A percentile compares a stretch with the other conserved stretches of the same genome.
phyloP scores from a whole-genome alignment of 2,888 invertebrate species.

The Sinotaia quadrata region DNA sequence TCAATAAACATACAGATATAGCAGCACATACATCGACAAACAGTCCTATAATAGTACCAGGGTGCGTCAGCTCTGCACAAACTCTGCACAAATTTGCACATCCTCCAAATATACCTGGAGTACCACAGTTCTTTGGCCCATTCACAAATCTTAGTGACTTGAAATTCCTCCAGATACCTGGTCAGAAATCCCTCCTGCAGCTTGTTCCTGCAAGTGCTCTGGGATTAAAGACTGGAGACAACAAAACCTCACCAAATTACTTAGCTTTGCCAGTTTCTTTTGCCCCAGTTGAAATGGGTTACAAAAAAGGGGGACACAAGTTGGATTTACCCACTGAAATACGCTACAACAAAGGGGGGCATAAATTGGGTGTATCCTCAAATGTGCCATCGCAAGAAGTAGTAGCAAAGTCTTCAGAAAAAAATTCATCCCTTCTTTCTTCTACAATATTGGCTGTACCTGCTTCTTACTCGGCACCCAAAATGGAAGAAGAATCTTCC shows the following conservation, averaged over 20 bases:
- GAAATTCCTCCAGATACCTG: slow-evolving; percentile 32
- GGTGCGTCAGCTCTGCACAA: background rate
- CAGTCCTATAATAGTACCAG: background rate
- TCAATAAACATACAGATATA: background rate
- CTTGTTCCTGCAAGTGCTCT: slow-evolving; percentile 21
- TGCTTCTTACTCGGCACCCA: no score
- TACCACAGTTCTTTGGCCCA: background rate
- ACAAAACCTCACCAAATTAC: slow-evolving; percentile 5
- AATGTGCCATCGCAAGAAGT: no score
- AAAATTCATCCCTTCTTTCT: no score
- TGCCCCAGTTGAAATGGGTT: no score
- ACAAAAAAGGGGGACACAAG: no score
- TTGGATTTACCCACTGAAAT: no score
- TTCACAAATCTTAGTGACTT: slow-evolving; percentile 13
- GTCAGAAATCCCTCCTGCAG: slow-evolving; percentile 29
- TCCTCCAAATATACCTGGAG: background rate
- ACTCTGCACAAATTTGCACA: background rate
- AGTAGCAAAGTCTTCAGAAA: no score
- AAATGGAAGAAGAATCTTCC: no score
- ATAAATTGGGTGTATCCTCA: no score
- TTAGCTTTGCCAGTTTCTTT: slow-evolving; percentile 18
- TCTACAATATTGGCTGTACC: no score
- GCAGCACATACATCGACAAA: background rate
- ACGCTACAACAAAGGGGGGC: no score
- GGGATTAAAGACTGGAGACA: slow-evolving; percentile 9